A percentile compares a stretch with the other conserved stretches of the same genome.
These are phyloP conservation scores for Euura lappo DNA, from an alignment of 1,140 invertebrate species.

Conservation along the genomic window DNA sequence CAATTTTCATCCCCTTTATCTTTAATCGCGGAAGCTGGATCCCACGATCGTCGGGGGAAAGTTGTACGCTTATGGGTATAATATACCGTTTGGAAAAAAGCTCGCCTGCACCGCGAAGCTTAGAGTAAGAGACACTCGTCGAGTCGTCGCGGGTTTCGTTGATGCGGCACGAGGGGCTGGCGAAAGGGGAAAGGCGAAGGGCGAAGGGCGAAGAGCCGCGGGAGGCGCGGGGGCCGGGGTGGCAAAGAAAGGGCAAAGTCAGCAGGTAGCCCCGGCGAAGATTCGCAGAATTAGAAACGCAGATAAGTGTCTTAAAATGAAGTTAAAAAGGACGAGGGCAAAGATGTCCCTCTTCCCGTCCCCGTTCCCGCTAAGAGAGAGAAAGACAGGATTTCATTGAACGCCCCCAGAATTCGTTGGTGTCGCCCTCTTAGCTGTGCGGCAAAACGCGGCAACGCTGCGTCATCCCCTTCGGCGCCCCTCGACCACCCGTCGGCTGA, in stretches of 20 bases:
- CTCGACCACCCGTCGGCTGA: not conserved
- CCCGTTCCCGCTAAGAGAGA: not conserved
- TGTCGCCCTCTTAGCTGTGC: slow-evolving; percentile 48
- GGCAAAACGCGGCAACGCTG: slow-evolving; percentile 28
- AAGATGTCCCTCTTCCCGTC: too few relatives aligned
- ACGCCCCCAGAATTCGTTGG: slow-evolving; percentile 47
- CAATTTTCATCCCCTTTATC: too few relatives aligned
- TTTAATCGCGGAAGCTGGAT: too few relatives aligned
- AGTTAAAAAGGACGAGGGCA: not conserved
- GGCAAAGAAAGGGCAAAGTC: not conserved
- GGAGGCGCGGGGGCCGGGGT: not conserved
- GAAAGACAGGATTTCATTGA: slow-evolving; percentile 44
- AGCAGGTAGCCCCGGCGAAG: not conserved
- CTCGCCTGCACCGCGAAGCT: too few relatives aligned
- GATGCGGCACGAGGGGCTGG: too few relatives aligned
- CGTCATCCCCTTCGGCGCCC: slow-evolving; percentile 7
- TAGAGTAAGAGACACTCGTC: too few relatives aligned
- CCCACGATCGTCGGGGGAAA: too few relatives aligned
- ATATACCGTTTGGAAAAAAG: too few relatives aligned
- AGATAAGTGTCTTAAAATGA: not conserved
- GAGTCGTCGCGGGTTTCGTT: too few relatives aligned
- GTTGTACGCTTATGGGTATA: too few relatives aligned
- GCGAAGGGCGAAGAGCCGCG: not conserved
- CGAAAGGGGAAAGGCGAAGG: too few relatives aligned
- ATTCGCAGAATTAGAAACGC: slow-evolving; percentile 7